phyloP scores from a whole-genome alignment of 2,113 vertebrate species.

The Taurulus bubalis region DNA sequence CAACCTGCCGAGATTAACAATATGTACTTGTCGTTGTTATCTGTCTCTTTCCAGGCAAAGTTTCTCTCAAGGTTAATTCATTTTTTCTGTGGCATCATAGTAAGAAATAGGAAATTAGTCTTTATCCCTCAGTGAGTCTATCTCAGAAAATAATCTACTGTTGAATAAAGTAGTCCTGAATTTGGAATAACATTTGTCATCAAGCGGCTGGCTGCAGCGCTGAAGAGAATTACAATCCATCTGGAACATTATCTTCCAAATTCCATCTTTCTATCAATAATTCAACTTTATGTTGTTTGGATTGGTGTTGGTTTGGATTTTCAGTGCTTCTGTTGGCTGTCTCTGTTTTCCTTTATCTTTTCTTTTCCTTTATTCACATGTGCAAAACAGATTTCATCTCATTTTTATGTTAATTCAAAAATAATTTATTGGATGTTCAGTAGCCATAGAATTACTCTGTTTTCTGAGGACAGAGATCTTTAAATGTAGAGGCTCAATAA shows the following conservation, averaged over 20 bases:
- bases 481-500: conserved; percentile 26
- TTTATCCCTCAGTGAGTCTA: conserved; percentile 9
- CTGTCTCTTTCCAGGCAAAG: neutral
- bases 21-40: conserved; percentile 12
- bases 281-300: conserved; percentile 21
- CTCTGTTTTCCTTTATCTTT: neutral
- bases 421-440: conserved; percentile 21
- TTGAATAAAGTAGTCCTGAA: conserved; percentile 18
- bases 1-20: conserved; percentile 23
- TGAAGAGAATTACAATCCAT: conserved; percentile 42
- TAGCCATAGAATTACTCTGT: conserved; percentile 27
- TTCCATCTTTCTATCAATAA: conserved; percentile 22
- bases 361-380: conserved; percentile 15
- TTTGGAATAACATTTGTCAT: conserved; percentile 17
- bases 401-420: conserved; percentile 44
- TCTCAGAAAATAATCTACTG: conserved; percentile 17
- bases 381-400: conserved; percentile 21
- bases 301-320: conserved; percentile 8
- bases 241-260: conserved; percentile 37
- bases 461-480: conserved; percentile 31
- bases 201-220: conserved; percentile 20
- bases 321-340: neutral
- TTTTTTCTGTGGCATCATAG: neutral
- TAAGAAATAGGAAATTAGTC: conserved; percentile 17
- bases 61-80: conserved; percentile 12